Evolutionary conservation across 1,140 invertebrate species (phyloP).

Genomic region (Protaetia brevitarsis): DNA sequence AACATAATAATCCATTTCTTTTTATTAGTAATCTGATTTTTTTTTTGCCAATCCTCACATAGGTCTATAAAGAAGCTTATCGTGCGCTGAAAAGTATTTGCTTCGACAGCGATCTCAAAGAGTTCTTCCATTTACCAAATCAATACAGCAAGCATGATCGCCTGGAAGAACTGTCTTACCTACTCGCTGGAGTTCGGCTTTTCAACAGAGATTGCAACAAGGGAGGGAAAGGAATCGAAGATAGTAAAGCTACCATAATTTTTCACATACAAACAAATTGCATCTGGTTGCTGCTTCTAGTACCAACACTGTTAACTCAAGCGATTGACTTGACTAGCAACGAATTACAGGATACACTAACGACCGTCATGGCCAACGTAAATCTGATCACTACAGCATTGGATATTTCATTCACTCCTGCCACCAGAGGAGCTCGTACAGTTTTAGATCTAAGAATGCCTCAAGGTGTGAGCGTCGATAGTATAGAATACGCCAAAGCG

Average conservation of each 20-base stretch:
- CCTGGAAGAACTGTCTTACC: constrained; percentile 55
- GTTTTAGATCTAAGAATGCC: neutral
- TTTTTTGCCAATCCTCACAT: constrained; percentile 29
- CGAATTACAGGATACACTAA: constrained; percentile 54
- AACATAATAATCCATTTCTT: constrained; percentile 18
- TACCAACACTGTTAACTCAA: constrained; percentile 59
- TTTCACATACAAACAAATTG: neutral
- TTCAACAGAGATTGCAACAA: constrained; percentile 67
- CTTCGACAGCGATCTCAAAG: constrained; percentile 62
- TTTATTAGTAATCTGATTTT: constrained; percentile 5
- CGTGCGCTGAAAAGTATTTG: constrained; percentile 72
- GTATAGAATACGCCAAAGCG: constrained; percentile 48
- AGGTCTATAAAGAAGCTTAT: constrained; percentile 58
- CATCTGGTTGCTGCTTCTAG: constrained; percentile 46
- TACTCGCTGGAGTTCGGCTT: constrained; percentile 63
- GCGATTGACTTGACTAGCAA: constrained; percentile 54
- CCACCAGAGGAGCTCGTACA: constrained; percentile 26
- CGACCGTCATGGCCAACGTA: constrained; percentile 58
- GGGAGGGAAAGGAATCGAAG: constrained; percentile 63
- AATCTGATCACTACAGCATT: constrained; percentile 59
- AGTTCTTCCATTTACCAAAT: constrained; percentile 56
- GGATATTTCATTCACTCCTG: constrained; percentile 49
- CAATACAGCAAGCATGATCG: constrained; percentile 55
- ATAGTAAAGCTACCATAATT: constrained; percentile 53
- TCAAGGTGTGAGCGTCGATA: neutral